Base-by-base conservation (phyloP, 1,140 invertebrate genomes). In the Sesamia nonagrioides region DNA sequence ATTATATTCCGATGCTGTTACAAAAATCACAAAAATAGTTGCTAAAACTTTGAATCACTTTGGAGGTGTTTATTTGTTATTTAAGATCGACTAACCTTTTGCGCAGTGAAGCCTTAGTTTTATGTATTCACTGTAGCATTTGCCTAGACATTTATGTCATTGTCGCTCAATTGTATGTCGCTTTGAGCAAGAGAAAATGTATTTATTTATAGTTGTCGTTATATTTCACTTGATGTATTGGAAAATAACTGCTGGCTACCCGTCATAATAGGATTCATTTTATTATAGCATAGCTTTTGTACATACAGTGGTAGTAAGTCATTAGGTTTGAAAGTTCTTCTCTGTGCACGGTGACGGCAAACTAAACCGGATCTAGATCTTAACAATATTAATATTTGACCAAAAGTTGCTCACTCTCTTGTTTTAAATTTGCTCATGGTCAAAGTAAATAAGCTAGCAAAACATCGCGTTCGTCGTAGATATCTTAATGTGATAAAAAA, bases 1-100 rank as follows among this genome's bases (percentile, higher is more conserved):
- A 75, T 48, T 50, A 61, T 13, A 54, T 72, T 54, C n/a, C 8
- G 17, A 37, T 37, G 27, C 27, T 73, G 35, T 58, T 73, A 58
- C 33, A 40, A 42, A 73, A 56, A 54, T 18, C 27, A 15, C 37
- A 17, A 56, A 40, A 7, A 50, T 15, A 50, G 13, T 42, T 40
- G 17, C 54, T 37, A 27, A 18, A 73, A 35, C 15, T 6, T 18
- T 58, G 42, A 58, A 13, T 8, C n/a, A 18, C 45, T 50, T 50
- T 50, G 13, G 13, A 48, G 15, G 13, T n/a, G 45, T 50, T 37
- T n/a, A n/a, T 63, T 40, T 5, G 15, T n/a, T 40, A 63, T n/a
- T n/a, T n/a, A 63, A n/a, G 9, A 6, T 63, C 9, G 21, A 58
- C 18, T 33, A 58, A 21, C 9, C 37, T 42, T 42, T 21, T 18